Evolutionary conservation across 2,888 invertebrate genomes (phyloP), one percentile per base, ranked within the genome.

Genomic region (Apamea anceps): DNA sequence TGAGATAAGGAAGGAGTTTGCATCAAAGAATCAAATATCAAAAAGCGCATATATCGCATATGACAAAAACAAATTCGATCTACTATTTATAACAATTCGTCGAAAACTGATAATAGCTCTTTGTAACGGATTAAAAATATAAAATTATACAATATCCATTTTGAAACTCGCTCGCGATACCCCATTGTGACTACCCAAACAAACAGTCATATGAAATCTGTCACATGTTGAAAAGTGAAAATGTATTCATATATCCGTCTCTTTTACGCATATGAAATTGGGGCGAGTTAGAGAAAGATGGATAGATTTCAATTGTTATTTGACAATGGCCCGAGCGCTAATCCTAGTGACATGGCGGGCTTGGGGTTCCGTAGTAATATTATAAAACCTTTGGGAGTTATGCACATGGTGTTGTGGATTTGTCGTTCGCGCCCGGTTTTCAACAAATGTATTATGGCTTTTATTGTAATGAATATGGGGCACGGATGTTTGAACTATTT

Each of bases 141-240:
- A 93, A 94, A 96, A 95, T 94, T 95, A 95, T 94, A 93, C 93
- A 92, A 94, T 92, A 93, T 91, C 89, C 92, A 93, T 94, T 92
- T 77, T 90, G 92, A 91, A 94, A 94, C 94, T 92, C 90, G 92
- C 90, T 90, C 87, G 88, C 90, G 91, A 90, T 90, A 92, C 93
- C 94, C 93, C 94, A 95, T 95, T 93, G 94, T 91, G 88, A 83
- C 92, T 93, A 94, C 91, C 92, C 95, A 96, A 96, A 96, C 96
- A 96, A 96, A 96, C 95, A 95, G 95, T 95, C 95, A 95, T 94
- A 95, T 93, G 94, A 95, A 95, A 96, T 95, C 96, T 96, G 96
- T 96, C 96, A 96, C 96, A 96, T 96, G 95, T 96, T 95, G 95
- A 95, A 95, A 95, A 96, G 95, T 94, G 95, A 95, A 95, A 96